Evolutionary conservation across 2,797 vertebrate genomes (phyloP).

Genomic region (Erethizon dorsatum): DNA sequence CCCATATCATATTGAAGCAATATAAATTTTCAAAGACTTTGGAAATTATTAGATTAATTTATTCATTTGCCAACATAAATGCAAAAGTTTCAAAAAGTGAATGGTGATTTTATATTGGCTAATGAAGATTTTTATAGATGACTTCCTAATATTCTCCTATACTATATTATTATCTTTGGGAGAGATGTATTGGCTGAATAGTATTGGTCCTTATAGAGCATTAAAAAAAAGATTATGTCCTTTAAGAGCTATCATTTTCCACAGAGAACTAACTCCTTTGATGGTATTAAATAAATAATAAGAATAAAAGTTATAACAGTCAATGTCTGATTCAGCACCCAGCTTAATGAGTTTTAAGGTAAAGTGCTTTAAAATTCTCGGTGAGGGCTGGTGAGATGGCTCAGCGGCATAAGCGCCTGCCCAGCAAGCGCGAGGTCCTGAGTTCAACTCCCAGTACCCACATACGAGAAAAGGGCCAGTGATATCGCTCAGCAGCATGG

Average conservation of each 20-base stretch:
- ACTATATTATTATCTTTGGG: conserved; percentile 45
- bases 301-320: conserved; percentile 74
- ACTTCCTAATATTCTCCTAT: conserved; percentile 57
- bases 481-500: no score
- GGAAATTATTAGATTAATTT: conserved; percentile 36
- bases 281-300: conserved; percentile 82
- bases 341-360: conserved; percentile 79
- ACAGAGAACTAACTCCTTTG: conserved; percentile 73
- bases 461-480: no score
- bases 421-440: no score
- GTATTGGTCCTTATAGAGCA: conserved; percentile 54
- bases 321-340: conserved; percentile 75
- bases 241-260: conserved; percentile 70
- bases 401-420: no score
- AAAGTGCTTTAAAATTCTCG: conserved; percentile 82
- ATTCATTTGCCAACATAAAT: background rate
- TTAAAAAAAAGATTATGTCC: conserved; percentile 50
- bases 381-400: background rate
- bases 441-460: no score
- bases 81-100: background rate
- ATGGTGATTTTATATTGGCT: background rate
- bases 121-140: conserved; percentile 18
- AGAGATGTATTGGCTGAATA: background rate
- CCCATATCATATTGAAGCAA: background rate
- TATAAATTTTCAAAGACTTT: conserved; percentile 39